A percentile compares a stretch with the other conserved stretches of the same genome.
phyloP scores from a whole-genome alignment of 2,888 invertebrate genomes.

The Morpho deidamia region DNA sequence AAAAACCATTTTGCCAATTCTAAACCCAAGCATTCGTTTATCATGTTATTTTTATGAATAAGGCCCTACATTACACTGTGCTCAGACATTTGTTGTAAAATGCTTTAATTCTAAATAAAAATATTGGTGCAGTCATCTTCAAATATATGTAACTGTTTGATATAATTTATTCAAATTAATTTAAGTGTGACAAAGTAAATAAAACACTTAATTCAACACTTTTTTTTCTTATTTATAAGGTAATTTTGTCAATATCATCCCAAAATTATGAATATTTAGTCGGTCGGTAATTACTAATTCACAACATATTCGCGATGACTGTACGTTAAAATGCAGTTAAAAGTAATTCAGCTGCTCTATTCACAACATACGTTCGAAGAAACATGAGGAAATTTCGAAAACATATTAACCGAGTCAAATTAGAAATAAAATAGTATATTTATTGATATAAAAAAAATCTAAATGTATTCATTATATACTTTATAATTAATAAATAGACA shows the following conservation, averaged over 20 bases:
- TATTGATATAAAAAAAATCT: not conserved
- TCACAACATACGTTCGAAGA: conserved; percentile 4
- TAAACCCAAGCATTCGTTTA: too few relatives aligned
- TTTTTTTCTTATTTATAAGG: too few relatives aligned
- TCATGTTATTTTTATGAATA: not conserved
- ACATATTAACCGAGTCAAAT: not conserved
- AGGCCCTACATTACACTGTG: not conserved
- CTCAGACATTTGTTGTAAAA: conserved; percentile 1
- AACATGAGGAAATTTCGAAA: not conserved
- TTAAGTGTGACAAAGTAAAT: not conserved
- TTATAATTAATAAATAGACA: not conserved
- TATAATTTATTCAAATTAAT: not conserved
- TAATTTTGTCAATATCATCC: too few relatives aligned
- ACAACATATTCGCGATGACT: not conserved
- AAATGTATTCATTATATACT: not conserved
- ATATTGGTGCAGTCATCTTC: not conserved
- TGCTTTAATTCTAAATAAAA: not conserved
- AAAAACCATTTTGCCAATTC: too few relatives aligned
- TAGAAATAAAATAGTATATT: not conserved
- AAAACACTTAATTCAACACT: too few relatives aligned
- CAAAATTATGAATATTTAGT: not conserved
- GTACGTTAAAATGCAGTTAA: not conserved
- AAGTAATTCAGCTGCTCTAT: not conserved
- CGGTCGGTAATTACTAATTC: not conserved
- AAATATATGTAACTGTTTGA: not conserved